Evolutionary conservation across 2,797 vertebrate genomes (phyloP).

Genomic region (Amphiprion clarkii): DNA sequence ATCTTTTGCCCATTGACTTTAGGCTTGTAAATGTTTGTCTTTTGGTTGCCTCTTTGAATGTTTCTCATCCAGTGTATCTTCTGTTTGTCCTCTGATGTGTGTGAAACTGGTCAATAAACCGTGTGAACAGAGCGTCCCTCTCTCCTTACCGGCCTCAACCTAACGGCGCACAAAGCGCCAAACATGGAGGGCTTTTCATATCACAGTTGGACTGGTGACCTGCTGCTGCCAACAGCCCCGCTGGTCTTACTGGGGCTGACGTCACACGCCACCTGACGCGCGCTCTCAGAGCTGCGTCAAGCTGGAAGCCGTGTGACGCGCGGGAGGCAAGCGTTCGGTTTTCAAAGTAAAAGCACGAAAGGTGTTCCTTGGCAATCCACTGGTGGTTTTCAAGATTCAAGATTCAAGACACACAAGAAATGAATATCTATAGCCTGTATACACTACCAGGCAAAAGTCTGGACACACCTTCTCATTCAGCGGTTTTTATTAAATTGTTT

Average conservation of each 20-base stretch:
- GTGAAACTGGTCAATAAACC: conserved; percentile 83
- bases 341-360: conserved; percentile 63
- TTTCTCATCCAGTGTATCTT: conserved; percentile 77
- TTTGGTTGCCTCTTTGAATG: conserved; percentile 72
- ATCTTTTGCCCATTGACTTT: conserved; percentile 63
- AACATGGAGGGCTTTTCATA: conserved; percentile 57
- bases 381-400: no score
- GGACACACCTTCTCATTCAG: no score
- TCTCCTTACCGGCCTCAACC: conserved; percentile 9
- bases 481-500: no score
- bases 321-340: not conserved
- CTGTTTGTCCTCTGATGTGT: conserved; percentile 79
- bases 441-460: no score
- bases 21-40: conserved; percentile 75
- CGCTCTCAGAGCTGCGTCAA: conserved; percentile 36
- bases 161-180: conserved; percentile 41
- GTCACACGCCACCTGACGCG: conserved; percentile 78
- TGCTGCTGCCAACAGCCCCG: conserved; percentile 52
- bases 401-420: no score
- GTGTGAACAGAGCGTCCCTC: conserved; percentile 70
- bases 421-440: no score
- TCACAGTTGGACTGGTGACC: conserved; percentile 58
- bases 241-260: conserved; percentile 68
- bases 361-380: no score
- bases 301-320: not conserved